Evolutionary conservation across 2,797 vertebrate species (phyloP), one percentile per base, ranked within the genome.

Genomic region (Macropus fuliginosus): DNA sequence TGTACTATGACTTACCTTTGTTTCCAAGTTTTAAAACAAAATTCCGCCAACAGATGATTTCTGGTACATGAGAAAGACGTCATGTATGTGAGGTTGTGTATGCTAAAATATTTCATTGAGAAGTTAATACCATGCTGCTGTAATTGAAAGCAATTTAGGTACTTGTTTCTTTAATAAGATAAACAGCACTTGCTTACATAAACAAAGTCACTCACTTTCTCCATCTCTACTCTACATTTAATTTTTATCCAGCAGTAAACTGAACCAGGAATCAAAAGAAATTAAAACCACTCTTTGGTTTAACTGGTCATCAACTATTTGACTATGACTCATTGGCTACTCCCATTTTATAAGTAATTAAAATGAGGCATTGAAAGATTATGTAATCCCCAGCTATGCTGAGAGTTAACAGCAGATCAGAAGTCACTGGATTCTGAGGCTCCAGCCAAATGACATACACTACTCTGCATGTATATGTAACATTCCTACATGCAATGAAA

Each of bases 81-180:
- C 91, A 40, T 94, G 24, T 46, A 87, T 87, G 40, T 55, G 54
- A 96, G 89, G 96, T 96, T 90, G 95, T 95, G 95, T 95, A 95
- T 97, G 91, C 94, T 92, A 95, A 98, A 97, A 97, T 98, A 98
- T 98, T 98, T 98, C 97, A 98, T 97, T 98, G 98, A 97, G 97
- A 98, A 98, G 96, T 98, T 98, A 93, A 97, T 98, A 97, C 96
- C 98, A 98, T 98, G 97, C 98, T 98, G 97, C 96, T 98, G 91
- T 98, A 98, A 98, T 98, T 98, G 98, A 98, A 98, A 98, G 97
- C 96, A 98, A 98, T 97, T 96, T 92, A 96, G 96, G 91, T 96
- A 96, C 92, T 94, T 87, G 94, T 96, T 92, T 81, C 96, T 92
- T 96, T 97, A 97, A 96, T 97, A 97, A 96, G 74, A 87, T 27